phyloP scores from a whole-genome alignment of 2,888 invertebrate genomes.

The Nemurella pictetii region DNA sequence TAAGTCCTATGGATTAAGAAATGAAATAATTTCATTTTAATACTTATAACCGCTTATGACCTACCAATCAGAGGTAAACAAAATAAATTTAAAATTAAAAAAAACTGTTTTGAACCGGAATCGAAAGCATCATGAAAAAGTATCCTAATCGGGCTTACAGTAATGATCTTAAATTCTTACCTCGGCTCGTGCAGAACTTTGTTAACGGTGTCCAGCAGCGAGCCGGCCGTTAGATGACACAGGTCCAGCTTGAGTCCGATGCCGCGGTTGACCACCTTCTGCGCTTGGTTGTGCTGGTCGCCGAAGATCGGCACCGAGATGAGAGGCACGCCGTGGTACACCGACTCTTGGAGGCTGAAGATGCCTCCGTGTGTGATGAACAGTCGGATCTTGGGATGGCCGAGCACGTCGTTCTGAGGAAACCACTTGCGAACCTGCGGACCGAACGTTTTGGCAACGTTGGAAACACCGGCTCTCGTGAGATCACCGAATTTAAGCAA shows the following conservation, averaged over 20 bases:
- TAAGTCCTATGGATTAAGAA: too few species aligned
- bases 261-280: conserved; percentile 49
- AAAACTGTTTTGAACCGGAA: too few species aligned
- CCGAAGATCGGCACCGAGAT: conserved; percentile 43
- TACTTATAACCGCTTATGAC: too few species aligned
- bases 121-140: too few species aligned
- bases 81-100: too few species aligned
- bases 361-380: conserved; percentile 3
- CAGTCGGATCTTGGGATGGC: conserved; percentile 51
- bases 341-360: conserved; percentile 39
- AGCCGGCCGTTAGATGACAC: conserved; percentile 49
- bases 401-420: conserved; percentile 49
- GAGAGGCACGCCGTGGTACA: conserved; percentile 44
- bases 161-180: too few species aligned
- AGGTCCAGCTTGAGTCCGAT: conserved; percentile 51
- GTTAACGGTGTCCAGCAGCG: conserved; percentile 52
- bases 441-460: too few species aligned
- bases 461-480: too few species aligned
- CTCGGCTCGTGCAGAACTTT: conserved; percentile 52
- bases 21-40: too few species aligned
- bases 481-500: too few species aligned
- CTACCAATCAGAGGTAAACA: too few species aligned
- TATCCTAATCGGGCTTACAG: too few species aligned
- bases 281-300: conserved; percentile 50
- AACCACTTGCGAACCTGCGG: conserved; percentile 25